Percentiles rank a stretch among this genome's conserved stretches.
Conservation (phyloP, 2,797 vertebrate genomes). For the Diglossa cyanea region DNA sequence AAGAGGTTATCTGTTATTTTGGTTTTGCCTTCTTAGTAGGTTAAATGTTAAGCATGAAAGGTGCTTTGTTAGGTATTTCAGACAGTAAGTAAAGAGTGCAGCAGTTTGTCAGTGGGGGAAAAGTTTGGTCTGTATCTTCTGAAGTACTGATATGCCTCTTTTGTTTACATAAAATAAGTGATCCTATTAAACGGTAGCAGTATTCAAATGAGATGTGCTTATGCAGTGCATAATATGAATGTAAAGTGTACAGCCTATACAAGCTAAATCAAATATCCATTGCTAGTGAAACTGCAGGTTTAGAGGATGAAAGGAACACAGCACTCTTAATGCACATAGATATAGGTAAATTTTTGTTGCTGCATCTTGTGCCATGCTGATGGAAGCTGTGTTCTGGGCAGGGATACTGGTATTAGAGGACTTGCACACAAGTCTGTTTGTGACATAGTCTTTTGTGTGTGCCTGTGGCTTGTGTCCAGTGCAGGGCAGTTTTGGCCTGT, state of each 20-base stretch:
- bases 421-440: background rate
- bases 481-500: background rate
- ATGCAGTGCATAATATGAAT: fast-evolving
- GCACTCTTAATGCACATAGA: background rate
- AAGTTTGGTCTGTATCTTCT: background rate
- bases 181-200: background rate
- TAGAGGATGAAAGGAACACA: background rate
- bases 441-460: background rate
- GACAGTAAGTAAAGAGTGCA: background rate
- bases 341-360: background rate
- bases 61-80: background rate
- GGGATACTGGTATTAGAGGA: background rate
- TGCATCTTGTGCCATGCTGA: fast-evolving
- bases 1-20: background rate
- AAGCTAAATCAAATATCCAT: background rate
- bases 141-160: background rate
- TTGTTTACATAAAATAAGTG: background rate
- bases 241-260: background rate
- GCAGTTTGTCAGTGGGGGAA: background rate
- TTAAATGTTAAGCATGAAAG: background rate
- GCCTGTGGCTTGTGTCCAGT: background rate
- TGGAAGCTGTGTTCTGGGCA: background rate
- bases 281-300: background rate
- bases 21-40: background rate
- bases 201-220: background rate